Conservation (phyloP, 1,140 invertebrate genomes). For the Battus philenor region DNA sequence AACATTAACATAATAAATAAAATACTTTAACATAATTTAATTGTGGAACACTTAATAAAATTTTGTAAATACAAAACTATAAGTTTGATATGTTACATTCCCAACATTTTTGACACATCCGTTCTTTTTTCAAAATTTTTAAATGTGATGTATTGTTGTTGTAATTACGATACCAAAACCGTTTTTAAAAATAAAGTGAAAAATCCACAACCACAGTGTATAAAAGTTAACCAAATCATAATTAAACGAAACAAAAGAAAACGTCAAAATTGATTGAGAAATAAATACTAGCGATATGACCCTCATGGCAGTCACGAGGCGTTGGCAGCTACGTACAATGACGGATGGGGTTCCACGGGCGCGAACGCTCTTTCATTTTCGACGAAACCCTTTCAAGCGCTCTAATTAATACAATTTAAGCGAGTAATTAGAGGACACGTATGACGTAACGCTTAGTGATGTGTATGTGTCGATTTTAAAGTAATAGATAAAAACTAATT, state of each 20-base stretch:
- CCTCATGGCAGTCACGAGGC: neutral
- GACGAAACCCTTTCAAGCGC: constrained; percentile 12
- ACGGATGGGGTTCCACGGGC: neutral
- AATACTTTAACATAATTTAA: too few species aligned
- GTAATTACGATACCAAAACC: too few species aligned
- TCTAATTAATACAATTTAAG: constrained; percentile 17
- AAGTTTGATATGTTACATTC: too few species aligned
- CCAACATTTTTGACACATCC: too few species aligned
- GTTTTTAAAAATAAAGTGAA: too few species aligned
- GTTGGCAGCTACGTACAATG: neutral
- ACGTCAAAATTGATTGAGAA: constrained; percentile 8
- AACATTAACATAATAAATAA: too few species aligned
- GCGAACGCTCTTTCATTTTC: constrained; percentile 12
- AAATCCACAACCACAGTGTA: neutral
- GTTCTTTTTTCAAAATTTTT: too few species aligned
- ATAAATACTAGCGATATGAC: constrained; percentile 8
- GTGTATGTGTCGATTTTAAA: too few species aligned
- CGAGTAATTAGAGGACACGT: constrained; percentile 17
- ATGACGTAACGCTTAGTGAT: constrained; percentile 8
- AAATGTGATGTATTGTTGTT: too few species aligned
- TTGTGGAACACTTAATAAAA: too few species aligned
- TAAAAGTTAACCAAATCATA: neutral
- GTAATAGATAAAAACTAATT: too few species aligned
- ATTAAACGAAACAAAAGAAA: neutral
- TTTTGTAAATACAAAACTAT: too few species aligned